Base-by-base conservation (phyloP, 2,113 vertebrate genomes). In the Menura novaehollandiae region DNA sequence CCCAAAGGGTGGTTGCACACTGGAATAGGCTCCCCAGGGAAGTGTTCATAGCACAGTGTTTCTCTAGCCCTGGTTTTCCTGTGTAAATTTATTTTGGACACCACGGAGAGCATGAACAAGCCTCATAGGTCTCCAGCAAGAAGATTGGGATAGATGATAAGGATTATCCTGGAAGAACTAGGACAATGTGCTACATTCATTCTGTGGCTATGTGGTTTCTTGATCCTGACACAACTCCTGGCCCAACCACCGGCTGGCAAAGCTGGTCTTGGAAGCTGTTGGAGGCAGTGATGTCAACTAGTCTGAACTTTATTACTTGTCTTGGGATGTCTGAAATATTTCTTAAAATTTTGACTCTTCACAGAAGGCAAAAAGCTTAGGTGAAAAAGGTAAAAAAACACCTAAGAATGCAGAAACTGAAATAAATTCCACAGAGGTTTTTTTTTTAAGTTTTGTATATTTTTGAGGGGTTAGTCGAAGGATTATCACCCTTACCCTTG, bases 141-240 rank as follows among this genome's bases (percentile, higher is more conserved):
- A 86, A 69, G 51, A 32, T 60, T 32, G 49, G 32, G 15, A 33
- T 26, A 47, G 46, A 68, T 18, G 6, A 2, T 26, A 46, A 21
- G 3, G 7, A 30, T 26, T 32, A 6, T 75, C 7, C 17, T 52
- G 41, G 16, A 73, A 52, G 51, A 77, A 35, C n/a, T 59, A 55
- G 24, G 19, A 21, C 15, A 26, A 4, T 13, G 6, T 1, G 1
- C n/a, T 77, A 22, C 2, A 2, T 43, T 26, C 26, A 37, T 28
- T 30, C 24, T 73, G 26, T 0, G 2, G 4, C 11, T 37, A 5
- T 22, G 5, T 17, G 12, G 6, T 56, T 82, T 74, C 43, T 75
- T 63, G 32, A 23, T 58, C 13, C n/a, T 5, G 6, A 27, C 4
- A 18, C 30, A 59, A 9, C 35, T 77, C 19, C 44, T 46, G 9